Evolutionary conservation across 2,113 vertebrate species (phyloP), one percentile per base, ranked within the genome.

Genomic region (Gallinago jamesoni): DNA sequence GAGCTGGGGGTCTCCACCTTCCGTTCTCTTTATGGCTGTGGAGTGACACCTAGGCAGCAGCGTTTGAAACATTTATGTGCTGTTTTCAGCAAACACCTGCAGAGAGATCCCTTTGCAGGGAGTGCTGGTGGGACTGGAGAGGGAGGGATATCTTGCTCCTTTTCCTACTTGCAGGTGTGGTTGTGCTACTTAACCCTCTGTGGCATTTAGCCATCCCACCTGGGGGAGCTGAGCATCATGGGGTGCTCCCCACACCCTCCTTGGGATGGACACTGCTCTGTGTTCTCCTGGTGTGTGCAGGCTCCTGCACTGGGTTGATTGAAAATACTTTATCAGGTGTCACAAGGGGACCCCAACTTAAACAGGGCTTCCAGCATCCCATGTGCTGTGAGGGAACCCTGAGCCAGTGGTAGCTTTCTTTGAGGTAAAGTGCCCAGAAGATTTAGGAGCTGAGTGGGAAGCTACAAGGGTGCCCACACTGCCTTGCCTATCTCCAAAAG

Each of bases 21-120:
- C 60, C 3, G 3, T 43, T 67, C 52, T 55, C 47, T 82, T 94
- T 59, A n/a, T 63, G 87, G 47, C 52, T 94, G 91, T 93, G 56
- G 55, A 57, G 47, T 33, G 78, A 96, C 84, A 96, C 52, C 89
- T 91, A 53, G 8, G 48, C 76, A 80, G 73, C 12, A 14, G 87
- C 33, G 31, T 93, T 95, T 91, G 79, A 92, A 95, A 93, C 35
- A 88, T 75, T 43, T 85, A 70, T 92, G 76, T 87, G 85, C 73
- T 82, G 70, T 85, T 91, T 85, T 28, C 41, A 50, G 89, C 2
- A 2, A 95, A 90, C 53, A 79, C 66, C 91, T 94, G 95, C 47
- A 83, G 77, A 90, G 57, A 9, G 12, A 77, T 76, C 45, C 69
- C 70, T 91, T 87, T 77, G 47, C 24, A 31, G 60, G 67, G 60